Evolutionary conservation across 1,140 invertebrate genomes (phyloP), one percentile per base, ranked within the genome.

Genomic region (Drosophila nebulosa): DNA sequence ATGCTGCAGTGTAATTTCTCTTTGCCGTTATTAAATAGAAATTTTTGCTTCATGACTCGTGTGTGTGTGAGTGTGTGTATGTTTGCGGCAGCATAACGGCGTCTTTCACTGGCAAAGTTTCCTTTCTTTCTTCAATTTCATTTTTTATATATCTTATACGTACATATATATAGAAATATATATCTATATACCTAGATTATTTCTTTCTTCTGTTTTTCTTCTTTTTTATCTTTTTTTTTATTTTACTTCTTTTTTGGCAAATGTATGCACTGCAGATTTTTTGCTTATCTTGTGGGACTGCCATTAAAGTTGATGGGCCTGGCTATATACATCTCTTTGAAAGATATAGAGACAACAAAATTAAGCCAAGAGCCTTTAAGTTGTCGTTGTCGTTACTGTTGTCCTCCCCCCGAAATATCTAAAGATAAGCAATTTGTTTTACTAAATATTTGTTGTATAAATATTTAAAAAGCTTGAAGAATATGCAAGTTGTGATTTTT

Each of bases 1-100:
- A 69, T 86, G 74, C 70, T 86, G 81, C 81, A 86, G 81, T 86
- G 74, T 88, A 86, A 86, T 86, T 86, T 86, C 78, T 86, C 81
- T 81, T 78, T 78, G 74, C 57, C 55, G 74, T 86, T 88, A 86
- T 86, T 86, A 86, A 86, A 86, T 86, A 78, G 78, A 86, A 78
- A 69, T 88, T 86, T 86, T 73, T 52, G 53, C 75, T 75, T 55
- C 67, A 84, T 79, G 79, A 83, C 57, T 81, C 71, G 42, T 67
- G 59, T 76, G 27, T 61, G n/a, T 53, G 18, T 74, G 69, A 72
- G 64, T 52, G 16, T 62, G 24, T 51, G 14, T 51, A 16, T 62
- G 39, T 50, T 10, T 62, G 22, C 14, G 46, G 46, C 36, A 64
- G 68, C 42, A 60, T n/a, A 55, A 14, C 30, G 56, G 35, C 22